phyloP scores from a whole-genome alignment of 1,140 invertebrate genomes.

The Cheumatopsyche charites region DNA sequence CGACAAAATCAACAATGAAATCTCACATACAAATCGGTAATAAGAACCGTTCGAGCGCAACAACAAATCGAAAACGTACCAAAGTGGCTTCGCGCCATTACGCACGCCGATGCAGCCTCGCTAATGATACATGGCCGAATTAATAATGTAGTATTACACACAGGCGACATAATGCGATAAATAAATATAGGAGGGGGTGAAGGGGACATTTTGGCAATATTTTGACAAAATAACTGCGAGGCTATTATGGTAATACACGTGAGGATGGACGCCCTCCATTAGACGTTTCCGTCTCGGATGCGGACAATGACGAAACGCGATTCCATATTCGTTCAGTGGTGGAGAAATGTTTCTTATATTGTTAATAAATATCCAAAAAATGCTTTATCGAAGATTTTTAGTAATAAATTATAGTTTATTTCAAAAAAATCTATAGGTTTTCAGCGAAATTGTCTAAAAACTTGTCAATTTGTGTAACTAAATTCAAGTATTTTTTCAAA shows the following conservation, averaged over 20 bases:
- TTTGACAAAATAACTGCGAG: conserved; percentile 47
- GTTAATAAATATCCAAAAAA: neutral
- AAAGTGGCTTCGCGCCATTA: conserved; percentile 43
- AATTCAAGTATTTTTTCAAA: neutral
- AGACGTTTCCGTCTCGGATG: conserved; percentile 29
- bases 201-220: conserved; percentile 43
- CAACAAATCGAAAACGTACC: neutral
- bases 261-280: conserved; percentile 36
- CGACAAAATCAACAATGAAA: conserved; percentile 1
- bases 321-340: conserved; percentile 42
- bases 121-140: conserved; percentile 4
- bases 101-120: conserved; percentile 28
- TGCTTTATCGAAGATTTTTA: neutral
- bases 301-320: conserved; percentile 18
- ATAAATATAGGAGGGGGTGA: conserved; percentile 43
- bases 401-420: neutral
- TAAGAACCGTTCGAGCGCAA: neutral
- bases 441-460: neutral
- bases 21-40: conserved; percentile 9
- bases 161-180: conserved; percentile 38
- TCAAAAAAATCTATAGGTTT: neutral
- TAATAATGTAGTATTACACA: no score
- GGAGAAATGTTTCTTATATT: neutral
- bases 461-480: neutral
- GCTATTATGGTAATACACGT: conserved; percentile 47